Evolutionary conservation across 2,888 invertebrate genomes (phyloP).

Genomic region (Quadriops clusia): DNA sequence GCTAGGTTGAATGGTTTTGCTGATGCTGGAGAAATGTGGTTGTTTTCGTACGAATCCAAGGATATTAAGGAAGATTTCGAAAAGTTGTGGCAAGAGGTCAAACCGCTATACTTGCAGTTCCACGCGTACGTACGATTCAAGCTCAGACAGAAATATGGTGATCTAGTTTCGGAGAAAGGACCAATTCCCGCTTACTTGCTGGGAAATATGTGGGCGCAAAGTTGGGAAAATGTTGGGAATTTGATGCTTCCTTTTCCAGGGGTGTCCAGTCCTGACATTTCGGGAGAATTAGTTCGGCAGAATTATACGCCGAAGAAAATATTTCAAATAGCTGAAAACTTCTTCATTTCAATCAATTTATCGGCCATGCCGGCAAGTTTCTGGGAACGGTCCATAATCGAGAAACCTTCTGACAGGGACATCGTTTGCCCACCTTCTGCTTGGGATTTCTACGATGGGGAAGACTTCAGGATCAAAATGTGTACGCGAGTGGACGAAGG

Average conservation of each 20-base stretch:
- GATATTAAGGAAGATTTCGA: constrained; percentile 59
- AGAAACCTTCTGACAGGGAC: constrained; percentile 61
- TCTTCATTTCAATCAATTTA: constrained; percentile 73
- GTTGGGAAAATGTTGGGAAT: constrained; percentile 57
- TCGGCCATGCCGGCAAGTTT: constrained; percentile 68
- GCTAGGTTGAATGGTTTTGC: constrained; percentile 59
- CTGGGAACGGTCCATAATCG: constrained; percentile 77
- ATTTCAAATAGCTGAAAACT: constrained; percentile 75
- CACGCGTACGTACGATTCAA: constrained; percentile 72
- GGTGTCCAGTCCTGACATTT: constrained; percentile 60
- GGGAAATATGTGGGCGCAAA: constrained; percentile 79
- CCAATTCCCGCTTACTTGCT: constrained; percentile 69
- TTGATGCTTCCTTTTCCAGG: constrained; percentile 63
- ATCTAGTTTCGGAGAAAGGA: constrained; percentile 51
- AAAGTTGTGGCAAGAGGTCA: constrained; percentile 58
- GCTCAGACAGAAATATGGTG: constrained; percentile 60
- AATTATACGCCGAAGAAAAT: constrained; percentile 65
- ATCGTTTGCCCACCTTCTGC: constrained; percentile 80
- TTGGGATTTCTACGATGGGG: constrained; percentile 73
- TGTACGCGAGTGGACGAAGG: constrained; percentile 56
- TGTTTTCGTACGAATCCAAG: constrained; percentile 55
- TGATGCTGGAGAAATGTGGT: constrained; percentile 59
- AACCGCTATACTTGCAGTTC: constrained; percentile 69
- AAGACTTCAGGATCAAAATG: constrained; percentile 70
- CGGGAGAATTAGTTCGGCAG: constrained; percentile 55